Percentiles rank a stretch among this genome's conserved stretches.
Evolutionary conservation across 2,888 invertebrate species (phyloP).

Genomic region (Oxytorus armatus): DNA sequence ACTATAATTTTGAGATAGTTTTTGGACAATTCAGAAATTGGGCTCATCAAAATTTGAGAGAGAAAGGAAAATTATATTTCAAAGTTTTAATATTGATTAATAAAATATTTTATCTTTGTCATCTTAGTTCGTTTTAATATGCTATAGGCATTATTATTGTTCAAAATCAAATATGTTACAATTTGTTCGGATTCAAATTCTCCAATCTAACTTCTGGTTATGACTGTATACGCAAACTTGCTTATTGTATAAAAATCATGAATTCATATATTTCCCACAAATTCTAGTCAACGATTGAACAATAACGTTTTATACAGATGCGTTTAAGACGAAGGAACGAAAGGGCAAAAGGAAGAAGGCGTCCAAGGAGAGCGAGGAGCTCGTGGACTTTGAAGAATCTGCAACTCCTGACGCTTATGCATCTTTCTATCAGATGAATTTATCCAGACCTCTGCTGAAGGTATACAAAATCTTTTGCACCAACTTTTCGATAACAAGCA

Average conservation of each 20-base stretch:
- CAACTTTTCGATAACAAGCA: too few species aligned
- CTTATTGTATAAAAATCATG: too few species aligned
- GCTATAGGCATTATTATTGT: too few species aligned
- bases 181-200: too few species aligned
- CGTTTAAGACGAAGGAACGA: conserved; percentile 79
- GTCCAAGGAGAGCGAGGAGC: conserved; percentile 85
- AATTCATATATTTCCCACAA: too few species aligned
- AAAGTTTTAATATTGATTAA: background rate
- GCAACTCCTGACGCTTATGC: conserved; percentile 88
- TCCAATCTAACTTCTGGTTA: too few species aligned
- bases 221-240: too few species aligned
- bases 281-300: too few species aligned
- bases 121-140: too few species aligned
- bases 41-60: too few species aligned
- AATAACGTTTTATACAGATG: conserved; percentile 74
- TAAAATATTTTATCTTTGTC: background rate
- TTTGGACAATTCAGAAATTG: background rate
- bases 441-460: conserved; percentile 96
- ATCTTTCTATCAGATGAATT: conserved; percentile 97
- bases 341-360: conserved; percentile 83
- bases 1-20: background rate
- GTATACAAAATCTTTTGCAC: conserved; percentile 79
- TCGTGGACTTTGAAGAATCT: conserved; percentile 88
- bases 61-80: too few species aligned
- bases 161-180: too few species aligned